Evolutionary conservation across 2,113 vertebrate species (phyloP).

Genomic region (Aspiorhynchus laticeps): DNA sequence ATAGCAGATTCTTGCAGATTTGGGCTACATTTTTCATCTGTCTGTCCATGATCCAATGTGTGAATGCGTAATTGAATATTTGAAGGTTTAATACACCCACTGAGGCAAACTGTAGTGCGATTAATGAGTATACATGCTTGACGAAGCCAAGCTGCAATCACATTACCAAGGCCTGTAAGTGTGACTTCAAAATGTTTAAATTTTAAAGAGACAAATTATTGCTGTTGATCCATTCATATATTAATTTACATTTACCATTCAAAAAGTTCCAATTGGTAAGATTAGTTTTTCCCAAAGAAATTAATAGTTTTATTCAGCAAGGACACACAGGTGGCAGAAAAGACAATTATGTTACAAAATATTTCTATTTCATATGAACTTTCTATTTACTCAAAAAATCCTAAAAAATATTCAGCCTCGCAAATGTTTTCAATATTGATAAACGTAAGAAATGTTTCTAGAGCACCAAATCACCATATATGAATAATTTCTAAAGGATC

Average conservation of each 20-base stretch:
- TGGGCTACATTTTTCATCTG: neutral
- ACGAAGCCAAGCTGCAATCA: neutral
- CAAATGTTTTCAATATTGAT: neutral
- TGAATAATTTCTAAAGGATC: neutral
- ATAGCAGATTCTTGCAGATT: neutral
- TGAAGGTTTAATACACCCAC: neutral
- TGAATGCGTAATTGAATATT: neutral
- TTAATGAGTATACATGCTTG: neutral
- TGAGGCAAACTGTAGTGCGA: neutral
- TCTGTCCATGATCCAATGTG: neutral
- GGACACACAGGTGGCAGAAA: neutral
- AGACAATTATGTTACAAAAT: no score
- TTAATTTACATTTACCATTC: neutral
- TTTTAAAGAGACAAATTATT: neutral
- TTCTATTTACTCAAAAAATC: no score
- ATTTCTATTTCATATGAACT: neutral
- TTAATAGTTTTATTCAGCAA: neutral
- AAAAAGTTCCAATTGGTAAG: neutral
- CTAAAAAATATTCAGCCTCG: neutral
- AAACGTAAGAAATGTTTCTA: neutral
- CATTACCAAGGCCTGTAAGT: neutral
- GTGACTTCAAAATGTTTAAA: neutral
- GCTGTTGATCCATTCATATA: neutral
- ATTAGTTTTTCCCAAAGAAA: neutral
- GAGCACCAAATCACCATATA: neutral